A percentile compares a stretch with the other conserved stretches of the same genome.
Evolutionary conservation across 2,113 vertebrate species (phyloP).

Genomic region (Myiozetetes cayanensis): DNA sequence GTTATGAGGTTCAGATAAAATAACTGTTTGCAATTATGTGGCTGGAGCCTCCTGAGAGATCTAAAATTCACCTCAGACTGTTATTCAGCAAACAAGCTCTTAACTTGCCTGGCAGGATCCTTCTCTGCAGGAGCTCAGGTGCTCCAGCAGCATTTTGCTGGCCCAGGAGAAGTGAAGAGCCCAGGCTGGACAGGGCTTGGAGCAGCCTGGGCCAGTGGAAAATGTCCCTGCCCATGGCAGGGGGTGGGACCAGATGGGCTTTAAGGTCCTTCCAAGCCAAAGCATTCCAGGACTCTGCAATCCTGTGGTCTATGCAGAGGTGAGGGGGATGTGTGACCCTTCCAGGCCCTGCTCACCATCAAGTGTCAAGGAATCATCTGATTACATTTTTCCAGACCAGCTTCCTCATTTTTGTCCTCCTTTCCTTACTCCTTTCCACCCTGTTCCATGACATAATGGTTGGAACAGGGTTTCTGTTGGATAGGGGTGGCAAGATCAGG

Average conservation of each 20-base stretch:
- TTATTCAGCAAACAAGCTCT: not conserved
- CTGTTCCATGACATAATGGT: too few species aligned
- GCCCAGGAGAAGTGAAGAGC: not conserved
- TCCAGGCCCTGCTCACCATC: not conserved
- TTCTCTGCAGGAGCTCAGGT: not conserved
- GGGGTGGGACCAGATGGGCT: not conserved
- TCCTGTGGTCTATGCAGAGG: not conserved
- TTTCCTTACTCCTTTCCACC: not conserved
- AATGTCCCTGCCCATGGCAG: not conserved
- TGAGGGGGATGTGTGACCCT: not conserved
- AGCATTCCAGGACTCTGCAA: not conserved
- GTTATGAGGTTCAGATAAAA: not conserved
- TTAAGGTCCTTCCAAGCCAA: not conserved
- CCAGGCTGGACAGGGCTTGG: not conserved
- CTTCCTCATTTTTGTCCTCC: not conserved
- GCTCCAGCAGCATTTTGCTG: not conserved
- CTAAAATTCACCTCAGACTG: not conserved
- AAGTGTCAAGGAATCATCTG: not conserved
- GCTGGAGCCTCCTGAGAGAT: not conserved
- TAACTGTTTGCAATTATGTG: slow-evolving; percentile 19
- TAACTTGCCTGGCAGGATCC: not conserved
- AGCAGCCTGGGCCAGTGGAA: not conserved
- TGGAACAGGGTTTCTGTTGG: not conserved
- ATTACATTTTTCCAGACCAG: not conserved
- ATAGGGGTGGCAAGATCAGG: not conserved